Evolutionary conservation across 2,113 vertebrate genomes (phyloP), one percentile per base, ranked within the genome.

Genomic region (Microcebus tavaratra): DNA sequence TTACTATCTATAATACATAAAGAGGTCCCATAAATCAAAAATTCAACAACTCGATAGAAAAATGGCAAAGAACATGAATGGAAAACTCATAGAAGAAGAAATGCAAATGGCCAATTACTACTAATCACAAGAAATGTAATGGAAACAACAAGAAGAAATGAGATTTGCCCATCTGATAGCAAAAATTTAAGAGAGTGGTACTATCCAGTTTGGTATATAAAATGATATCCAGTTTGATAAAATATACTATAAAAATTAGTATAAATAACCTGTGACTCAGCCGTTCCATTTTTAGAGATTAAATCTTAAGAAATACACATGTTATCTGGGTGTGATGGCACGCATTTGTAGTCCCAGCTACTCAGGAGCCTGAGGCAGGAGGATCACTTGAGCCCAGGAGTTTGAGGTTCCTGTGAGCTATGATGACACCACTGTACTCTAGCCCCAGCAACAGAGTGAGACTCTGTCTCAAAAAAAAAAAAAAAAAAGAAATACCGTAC

Each of bases 1-100:
- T 61, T 89, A 67, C 34, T 63, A 57, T 25, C 31, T 76, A 34
- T 36, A 59, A 13, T 84, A 63, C 27, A 59, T 57, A 70, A 59
- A 92, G 57, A 94, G 36, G 23, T 76, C 42, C 85, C 90, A 31
- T 63, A 92, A 57, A 39, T 73, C 21, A 85, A 55, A 96, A 90
- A 59, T n/a, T 20, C n/a, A 83, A 9, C 17, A 42, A 76, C 67
- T 78, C 85, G 57, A 0, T 45, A 90, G 42, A 65, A 88, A 89
- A 93, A 82, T 59, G 36, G 11, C 76, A 65, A 90, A 78, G 50
- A 81, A 67, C 23, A 23, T 39, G 3, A 93, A 34, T 65, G 83
- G 68, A 12, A 78, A 88, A 88, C 55, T 23, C 25, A 23, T 20
- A 75, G 61, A 85, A 94, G 70, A 89, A 94, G 57, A 89, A 92